Base-by-base conservation (phyloP, 2,797 vertebrate genomes). In the Aeoliscus strigatus region DNA sequence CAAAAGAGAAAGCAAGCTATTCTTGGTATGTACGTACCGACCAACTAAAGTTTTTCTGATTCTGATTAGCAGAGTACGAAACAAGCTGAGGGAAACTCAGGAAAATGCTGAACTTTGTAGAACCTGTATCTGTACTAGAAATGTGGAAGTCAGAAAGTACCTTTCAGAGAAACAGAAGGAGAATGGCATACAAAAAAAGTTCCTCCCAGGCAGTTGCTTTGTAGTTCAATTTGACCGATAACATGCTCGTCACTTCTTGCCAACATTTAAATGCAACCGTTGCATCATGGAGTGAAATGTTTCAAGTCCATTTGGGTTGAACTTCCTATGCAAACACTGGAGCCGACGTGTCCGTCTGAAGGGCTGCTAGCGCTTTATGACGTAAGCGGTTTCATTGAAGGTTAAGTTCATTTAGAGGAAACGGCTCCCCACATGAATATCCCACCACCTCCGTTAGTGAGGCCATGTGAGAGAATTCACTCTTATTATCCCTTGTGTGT, bases 201-300 rank as follows among this genome's bases (percentile, higher is more conserved):
- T 15, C 11, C 13, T 10, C 27, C 10, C 26, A 27, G 6, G n/a
- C 21, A 40, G 36, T 11, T 27, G 17, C 5, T 17, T 31, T 14
- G 16, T 11, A n/a, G 11, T 25, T 43, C 24, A n/a, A 17, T n/a
- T 30, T 11, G 24, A 53, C 4, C 14, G 21, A 50, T 21, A 40
- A 51, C 17, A 26, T 5, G 10, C 27, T 33, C 8, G 0, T 41
- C 13, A 44, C 38, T 36, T 41, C 33, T 39, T 9, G 17, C 29
- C 14, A 48, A 25, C 15, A 30, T 31, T 37, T 23, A 26, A 15
- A 25, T 26, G 46, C 34, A 60, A 60, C 21, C 17, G 17, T 43
- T 60, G 56, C 41, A 46, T 56, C 41, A 48, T 1, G 2, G 0
- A 6, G 21, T 40, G 42, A 51, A 60, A 55, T 33, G 9, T 25